Conservation (phyloP, 37 sponge, comb jelly and placozoan species). For the Spongia lamella region DNA sequence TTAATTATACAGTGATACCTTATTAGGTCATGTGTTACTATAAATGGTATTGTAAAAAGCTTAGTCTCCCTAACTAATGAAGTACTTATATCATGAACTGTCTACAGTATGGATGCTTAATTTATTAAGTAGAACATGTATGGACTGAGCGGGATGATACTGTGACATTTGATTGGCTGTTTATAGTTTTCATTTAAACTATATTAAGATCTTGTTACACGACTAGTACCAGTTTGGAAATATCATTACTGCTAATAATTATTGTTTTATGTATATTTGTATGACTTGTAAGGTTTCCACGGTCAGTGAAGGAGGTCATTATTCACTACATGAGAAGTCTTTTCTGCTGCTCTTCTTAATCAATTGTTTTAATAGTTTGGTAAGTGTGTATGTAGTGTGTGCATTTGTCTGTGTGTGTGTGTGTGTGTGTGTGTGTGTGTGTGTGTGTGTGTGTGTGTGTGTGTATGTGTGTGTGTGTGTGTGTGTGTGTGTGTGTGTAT, state of each 20-base stretch:
- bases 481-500: no score
- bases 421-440: slow-evolving; percentile 7
- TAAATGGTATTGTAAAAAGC: no score
- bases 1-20: background rate
- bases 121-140: no score
- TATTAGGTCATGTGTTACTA: background rate
- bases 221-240: no score
- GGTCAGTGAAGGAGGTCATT: slow-evolving; percentile 31
- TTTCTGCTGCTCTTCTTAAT: slow-evolving; percentile 86
- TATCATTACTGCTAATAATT: no score
- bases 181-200: background rate
- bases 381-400: slow-evolving; percentile 24
- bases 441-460: no score
- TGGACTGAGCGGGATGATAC: background rate
- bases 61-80: no score
- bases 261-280: no score
- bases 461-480: no score
- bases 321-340: slow-evolving; percentile 76
- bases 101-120: no score
- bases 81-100: no score
- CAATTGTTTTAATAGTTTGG: slow-evolving; percentile 97
- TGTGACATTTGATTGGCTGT: background rate
- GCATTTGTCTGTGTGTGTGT: background rate
- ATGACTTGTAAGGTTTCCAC: slow-evolving; percentile 2
- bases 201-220: slow-evolving; percentile 1